Percentiles rank a stretch among this genome's conserved stretches.
phyloP scores from a whole-genome alignment of 2,888 invertebrate genomes.

The Exocentrus adspersus region DNA sequence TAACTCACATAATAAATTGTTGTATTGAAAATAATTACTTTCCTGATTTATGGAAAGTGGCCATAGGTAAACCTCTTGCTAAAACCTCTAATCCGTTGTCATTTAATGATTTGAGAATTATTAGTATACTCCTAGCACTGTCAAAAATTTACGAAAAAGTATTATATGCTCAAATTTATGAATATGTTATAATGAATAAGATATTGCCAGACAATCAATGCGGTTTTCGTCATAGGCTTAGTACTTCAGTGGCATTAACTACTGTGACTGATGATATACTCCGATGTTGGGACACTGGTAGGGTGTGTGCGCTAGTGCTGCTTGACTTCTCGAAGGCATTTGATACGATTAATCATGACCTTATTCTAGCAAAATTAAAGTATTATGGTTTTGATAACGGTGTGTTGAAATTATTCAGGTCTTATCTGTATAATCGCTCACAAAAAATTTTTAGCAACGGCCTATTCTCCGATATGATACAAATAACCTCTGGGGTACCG shows the following conservation, averaged over 20 bases:
- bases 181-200: background rate
- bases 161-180: background rate
- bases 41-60: background rate
- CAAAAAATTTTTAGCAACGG: background rate
- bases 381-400: background rate
- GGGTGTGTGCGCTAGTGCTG: background rate
- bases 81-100: background rate
- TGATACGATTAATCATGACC: background rate
- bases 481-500: background rate
- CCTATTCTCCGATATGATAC: background rate
- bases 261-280: background rate
- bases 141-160: background rate
- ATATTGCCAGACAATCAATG: background rate
- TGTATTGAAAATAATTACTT: background rate
- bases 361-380: background rate
- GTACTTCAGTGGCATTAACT: background rate
- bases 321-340: background rate
- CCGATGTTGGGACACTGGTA: background rate
- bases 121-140: background rate
- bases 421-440: background rate
- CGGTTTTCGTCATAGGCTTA: background rate
- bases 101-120: background rate
- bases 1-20: background rate
- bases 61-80: background rate
- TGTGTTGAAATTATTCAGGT: background rate